These are phyloP conservation scores for Apamea crenata DNA, from an alignment of 2,888 invertebrate species.

Conservation along the genomic window DNA sequence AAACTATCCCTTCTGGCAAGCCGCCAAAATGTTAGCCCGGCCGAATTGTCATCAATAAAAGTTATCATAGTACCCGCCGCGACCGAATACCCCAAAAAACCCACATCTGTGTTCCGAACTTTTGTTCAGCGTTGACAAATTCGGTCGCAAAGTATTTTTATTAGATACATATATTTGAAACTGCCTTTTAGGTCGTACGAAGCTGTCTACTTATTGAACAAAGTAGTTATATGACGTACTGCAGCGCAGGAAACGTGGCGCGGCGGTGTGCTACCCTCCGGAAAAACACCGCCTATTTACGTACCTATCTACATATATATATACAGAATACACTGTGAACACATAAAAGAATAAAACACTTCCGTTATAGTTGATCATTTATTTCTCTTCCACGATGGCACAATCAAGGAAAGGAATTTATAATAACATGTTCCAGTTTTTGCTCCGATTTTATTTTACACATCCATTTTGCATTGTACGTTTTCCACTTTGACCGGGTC, in stretches of 20 bases:
- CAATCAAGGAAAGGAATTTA: constrained; percentile 13
- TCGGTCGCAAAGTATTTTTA: constrained; percentile 64
- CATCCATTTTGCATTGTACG: constrained; percentile 5
- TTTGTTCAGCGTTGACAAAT: constrained; percentile 66
- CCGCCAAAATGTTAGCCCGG: constrained; percentile 76
- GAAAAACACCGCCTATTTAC: constrained; percentile 42
- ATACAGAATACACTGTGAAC: constrained; percentile 6
- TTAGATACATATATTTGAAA: constrained; percentile 59
- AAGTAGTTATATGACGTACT: constrained; percentile 29
- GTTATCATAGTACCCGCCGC: constrained; percentile 75
- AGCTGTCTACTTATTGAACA: constrained; percentile 45
- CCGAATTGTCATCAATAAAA: constrained; percentile 84
- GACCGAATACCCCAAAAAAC: constrained; percentile 75
- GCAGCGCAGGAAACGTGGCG: constrained; percentile 50
- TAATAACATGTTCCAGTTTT: constrained; percentile 10
- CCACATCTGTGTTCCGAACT: constrained; percentile 71
- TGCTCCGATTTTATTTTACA: constrained; percentile 16
- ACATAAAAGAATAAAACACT: constrained; percentile 35
- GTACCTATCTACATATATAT: constrained; percentile 5
- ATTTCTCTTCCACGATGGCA: constrained; percentile 24
- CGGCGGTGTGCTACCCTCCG: constrained; percentile 37
- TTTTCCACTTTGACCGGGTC: constrained; percentile 9
- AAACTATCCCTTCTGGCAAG: constrained; percentile 79
- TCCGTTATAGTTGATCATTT: constrained; percentile 34
- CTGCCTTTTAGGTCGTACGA: constrained; percentile 32